These are phyloP conservation scores for Lepisosteus osseus DNA, from an alignment of 2,113 vertebrate genomes.

Conservation along the genomic window DNA sequence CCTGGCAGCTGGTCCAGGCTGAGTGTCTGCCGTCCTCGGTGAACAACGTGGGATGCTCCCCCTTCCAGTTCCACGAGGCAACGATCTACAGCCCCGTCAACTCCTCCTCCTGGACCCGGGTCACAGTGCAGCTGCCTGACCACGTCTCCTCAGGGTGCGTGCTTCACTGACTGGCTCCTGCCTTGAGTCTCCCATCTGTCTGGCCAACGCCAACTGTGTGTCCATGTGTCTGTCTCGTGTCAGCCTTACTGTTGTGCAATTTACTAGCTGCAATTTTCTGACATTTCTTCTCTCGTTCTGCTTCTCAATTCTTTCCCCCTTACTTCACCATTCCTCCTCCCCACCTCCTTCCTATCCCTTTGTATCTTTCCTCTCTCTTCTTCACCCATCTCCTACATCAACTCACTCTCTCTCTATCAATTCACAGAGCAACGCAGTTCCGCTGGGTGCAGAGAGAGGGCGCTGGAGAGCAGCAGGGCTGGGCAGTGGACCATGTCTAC, in stretches of 20 bases:
- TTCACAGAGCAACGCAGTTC: conserved; percentile 91
- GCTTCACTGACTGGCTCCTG: not conserved
- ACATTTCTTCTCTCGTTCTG: not conserved
- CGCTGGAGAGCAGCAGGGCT: conserved; percentile 85
- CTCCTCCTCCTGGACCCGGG: conserved; percentile 87
- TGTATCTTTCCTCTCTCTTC: not conserved
- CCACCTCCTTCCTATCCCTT: too few relatives aligned
- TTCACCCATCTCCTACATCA: not conserved
- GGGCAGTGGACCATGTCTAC: conserved; percentile 94
- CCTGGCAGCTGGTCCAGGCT: conserved; percentile 92
- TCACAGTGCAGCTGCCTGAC: conserved; percentile 93
- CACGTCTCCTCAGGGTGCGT: conserved; percentile 89
- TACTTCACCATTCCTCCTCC: too few relatives aligned
- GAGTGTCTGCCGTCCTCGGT: conserved; percentile 93
- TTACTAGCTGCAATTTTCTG: too few relatives aligned
- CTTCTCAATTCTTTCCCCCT: not conserved
- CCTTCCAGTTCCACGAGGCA: conserved; percentile 96
- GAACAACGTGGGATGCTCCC: conserved; percentile 93
- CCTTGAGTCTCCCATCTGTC: too few relatives aligned
- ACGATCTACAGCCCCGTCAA: conserved; percentile 95
- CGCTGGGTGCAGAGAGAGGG: conserved; percentile 96
- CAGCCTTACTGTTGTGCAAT: too few relatives aligned
- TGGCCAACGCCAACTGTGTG: not conserved
- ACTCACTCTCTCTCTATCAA: not conserved
- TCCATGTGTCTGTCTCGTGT: too few relatives aligned